Evolutionary conservation across 2,888 invertebrate species (phyloP).

Genomic region (Linnaemya vulpina): DNA sequence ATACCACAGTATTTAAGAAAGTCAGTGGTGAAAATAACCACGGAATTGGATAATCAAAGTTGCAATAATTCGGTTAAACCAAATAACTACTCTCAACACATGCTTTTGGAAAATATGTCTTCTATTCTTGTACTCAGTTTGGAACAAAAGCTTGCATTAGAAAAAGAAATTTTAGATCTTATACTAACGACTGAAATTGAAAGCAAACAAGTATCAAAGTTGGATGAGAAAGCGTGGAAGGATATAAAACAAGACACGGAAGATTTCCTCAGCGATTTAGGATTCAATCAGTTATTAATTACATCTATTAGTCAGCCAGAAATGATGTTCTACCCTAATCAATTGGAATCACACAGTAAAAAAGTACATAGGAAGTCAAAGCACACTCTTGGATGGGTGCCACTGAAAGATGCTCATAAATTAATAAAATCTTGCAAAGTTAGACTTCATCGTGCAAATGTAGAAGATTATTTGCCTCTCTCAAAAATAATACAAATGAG

Average conservation of each 20-base stretch:
- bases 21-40: conserved; percentile 72
- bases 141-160: conserved; percentile 72
- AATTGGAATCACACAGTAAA: background rate
- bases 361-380: background rate
- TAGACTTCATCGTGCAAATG: conserved; percentile 71
- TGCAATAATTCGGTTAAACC: conserved; percentile 23
- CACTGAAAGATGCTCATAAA: conserved; percentile 64
- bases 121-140: conserved; percentile 71
- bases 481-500: conserved; percentile 57
- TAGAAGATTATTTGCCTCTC: conserved; percentile 72
- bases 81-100: conserved; percentile 31
- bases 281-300: conserved; percentile 69
- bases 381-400: conserved; percentile 49
- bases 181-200: conserved; percentile 74
- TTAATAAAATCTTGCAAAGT: conserved; percentile 72
- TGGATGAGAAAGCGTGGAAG: conserved; percentile 13
- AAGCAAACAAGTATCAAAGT: conserved; percentile 42
- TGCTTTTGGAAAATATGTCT: conserved; percentile 71
- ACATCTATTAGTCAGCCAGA: conserved; percentile 29
- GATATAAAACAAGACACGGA: conserved; percentile 72
- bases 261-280: conserved; percentile 73
- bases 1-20: conserved; percentile 72
- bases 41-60: conserved; percentile 53
- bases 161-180: conserved; percentile 76
- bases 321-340: conserved; percentile 24